Base-by-base conservation (phyloP, 2,113 vertebrate genomes). In the Otus sunia region DNA sequence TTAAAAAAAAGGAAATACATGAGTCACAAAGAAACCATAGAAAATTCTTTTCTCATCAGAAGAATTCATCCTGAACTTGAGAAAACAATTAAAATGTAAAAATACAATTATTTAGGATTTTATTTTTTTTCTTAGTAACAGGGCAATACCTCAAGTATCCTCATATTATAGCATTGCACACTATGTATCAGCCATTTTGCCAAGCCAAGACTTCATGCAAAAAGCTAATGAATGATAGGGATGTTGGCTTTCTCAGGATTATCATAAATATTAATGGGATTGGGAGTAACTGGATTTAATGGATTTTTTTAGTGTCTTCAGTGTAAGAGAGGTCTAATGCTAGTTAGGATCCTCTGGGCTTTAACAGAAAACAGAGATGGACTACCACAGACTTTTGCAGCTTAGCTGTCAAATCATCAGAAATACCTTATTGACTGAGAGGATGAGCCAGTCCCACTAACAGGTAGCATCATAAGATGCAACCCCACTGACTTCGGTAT, bases 111-210 rank as follows among this genome's bases (percentile, higher is more conserved):
- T 56, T 23, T 67, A 5, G 8, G 6, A 37, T 47, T 64, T n/a
- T n/a, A n/a, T n/a, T 80, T 39, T 84, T 77, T 80, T 39, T 84
- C 74, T 77, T 43, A 88, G 4, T 58, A 45, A 59, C 83, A 64
- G 58, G 36, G 18, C 30, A 85, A 73, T 34, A 77, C 8, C 14
- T 74, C 50, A 63, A n/a, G 41, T 64, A 67, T 26, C 27, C 25
- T 62, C 3, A 1, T 55, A n/a, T 36, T 53, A 11, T 10, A 73
- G 67, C 32, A 89, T 0, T 15, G 21, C 4, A 34, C 12, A 49
- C 9, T n/a, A 84, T 3, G 8, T 18, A 67, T 8, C n/a, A 11
- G 14, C 7, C 30, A 26, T 53, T 77, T 77, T 4, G 1, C 34
- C 36, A 88, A 86, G 20, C 22, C 25, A 78, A 45, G 12, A 43